Conservation (phyloP, 1,140 invertebrate genomes). For the Eumeta japonica region DNA sequence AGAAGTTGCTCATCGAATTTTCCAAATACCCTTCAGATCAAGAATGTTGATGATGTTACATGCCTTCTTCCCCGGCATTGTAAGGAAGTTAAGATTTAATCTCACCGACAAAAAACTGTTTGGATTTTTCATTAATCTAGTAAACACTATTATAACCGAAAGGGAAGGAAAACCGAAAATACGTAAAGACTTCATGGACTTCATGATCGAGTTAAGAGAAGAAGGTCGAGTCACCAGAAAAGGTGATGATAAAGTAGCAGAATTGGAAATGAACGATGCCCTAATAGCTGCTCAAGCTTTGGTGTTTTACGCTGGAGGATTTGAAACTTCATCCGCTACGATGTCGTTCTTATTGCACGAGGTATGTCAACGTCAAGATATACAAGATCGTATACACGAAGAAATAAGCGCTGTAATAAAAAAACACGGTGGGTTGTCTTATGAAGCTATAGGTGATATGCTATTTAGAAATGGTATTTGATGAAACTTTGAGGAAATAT, state of each 20-base stretch:
- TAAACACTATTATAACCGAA: no score
- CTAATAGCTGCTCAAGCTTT: not conserved
- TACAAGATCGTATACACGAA: not conserved
- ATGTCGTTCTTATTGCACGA: not conserved
- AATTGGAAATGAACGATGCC: not conserved
- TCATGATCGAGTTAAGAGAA: conserved; percentile 57
- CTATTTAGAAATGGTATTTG: not conserved
- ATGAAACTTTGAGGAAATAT: not conserved
- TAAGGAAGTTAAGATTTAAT: no score
- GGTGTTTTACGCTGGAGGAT: not conserved
- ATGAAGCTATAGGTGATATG: not conserved
- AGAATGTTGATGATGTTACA: no score
- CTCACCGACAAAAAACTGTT: no score
- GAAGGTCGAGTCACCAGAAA: conserved; percentile 19
- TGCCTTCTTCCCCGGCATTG: no score
- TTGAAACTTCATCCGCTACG: not conserved
- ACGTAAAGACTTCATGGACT: conserved; percentile 58
- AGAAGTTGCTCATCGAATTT: no score
- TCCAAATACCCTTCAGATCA: no score
- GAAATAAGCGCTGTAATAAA: not conserved
- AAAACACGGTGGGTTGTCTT: not conserved
- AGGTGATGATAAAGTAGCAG: conserved; percentile 4
- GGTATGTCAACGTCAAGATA: not conserved
- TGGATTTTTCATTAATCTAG: no score
- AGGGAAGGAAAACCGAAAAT: conserved; percentile 42